phyloP scores from a whole-genome alignment of 1,140 invertebrate species.

The Dreissena rostriformis region DNA sequence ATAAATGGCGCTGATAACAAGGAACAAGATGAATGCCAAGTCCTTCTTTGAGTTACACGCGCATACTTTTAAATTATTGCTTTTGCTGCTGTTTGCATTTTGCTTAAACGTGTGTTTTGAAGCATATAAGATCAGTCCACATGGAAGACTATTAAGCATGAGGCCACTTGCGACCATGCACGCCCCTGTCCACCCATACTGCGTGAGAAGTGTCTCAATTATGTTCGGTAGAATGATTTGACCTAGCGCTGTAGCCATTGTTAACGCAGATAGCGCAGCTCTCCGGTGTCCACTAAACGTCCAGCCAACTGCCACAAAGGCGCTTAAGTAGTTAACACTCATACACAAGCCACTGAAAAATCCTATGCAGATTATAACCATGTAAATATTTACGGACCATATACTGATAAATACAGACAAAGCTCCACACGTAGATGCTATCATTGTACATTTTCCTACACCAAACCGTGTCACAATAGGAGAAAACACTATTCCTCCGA shows the following conservation, averaged over 20 bases:
- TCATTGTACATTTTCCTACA: slow-evolving; percentile 27
- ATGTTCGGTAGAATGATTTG: slow-evolving; percentile 20
- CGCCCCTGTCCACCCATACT: slow-evolving; percentile 14
- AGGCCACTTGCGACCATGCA: slow-evolving; percentile 21
- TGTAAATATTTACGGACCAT: slow-evolving; percentile 43
- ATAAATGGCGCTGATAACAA: slow-evolving; percentile 20
- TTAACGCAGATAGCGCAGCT: slow-evolving; percentile 21
- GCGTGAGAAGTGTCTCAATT: neutral
- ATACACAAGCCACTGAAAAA: slow-evolving; percentile 27
- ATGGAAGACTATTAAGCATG: slow-evolving; percentile 26
- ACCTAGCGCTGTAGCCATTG: slow-evolving; percentile 35
- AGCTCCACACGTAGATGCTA: slow-evolving; percentile 11
- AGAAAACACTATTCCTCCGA: slow-evolving; percentile 38
- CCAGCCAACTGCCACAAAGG: slow-evolving; percentile 40
- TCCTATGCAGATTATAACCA: slow-evolving; percentile 28
- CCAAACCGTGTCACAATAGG: slow-evolving; percentile 2
- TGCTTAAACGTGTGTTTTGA: slow-evolving; percentile 8
- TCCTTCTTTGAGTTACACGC: slow-evolving; percentile 44
- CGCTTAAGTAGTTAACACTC: slow-evolving; percentile 43
- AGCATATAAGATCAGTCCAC: slow-evolving; percentile 34
- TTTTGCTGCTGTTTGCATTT: neutral
- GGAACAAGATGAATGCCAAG: slow-evolving; percentile 33
- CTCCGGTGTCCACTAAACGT: slow-evolving; percentile 25
- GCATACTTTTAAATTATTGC: slow-evolving; percentile 1
- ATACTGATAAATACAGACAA: slow-evolving; percentile 12